Conservation (phyloP, 2,888 invertebrate species). For the Antitype chi region DNA sequence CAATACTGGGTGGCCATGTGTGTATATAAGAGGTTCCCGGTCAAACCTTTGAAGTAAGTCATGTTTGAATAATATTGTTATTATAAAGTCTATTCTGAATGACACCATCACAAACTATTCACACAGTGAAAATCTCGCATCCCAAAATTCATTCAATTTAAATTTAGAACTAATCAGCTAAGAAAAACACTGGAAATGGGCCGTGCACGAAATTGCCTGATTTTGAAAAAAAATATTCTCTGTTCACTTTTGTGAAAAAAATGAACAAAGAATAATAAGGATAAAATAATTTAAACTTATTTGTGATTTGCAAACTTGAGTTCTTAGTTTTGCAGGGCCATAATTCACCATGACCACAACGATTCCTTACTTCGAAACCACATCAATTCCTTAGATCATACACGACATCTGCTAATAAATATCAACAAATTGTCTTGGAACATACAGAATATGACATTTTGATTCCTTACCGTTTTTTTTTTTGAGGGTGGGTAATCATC, state of each 20-base stretch:
- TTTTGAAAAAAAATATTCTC: background rate
- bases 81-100: background rate
- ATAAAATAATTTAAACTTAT: background rate
- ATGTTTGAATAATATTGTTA: slow-evolving; percentile 6
- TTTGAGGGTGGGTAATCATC: no score
- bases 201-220: background rate
- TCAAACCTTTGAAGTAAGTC: slow-evolving; percentile 86
- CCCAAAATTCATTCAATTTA: background rate
- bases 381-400: no score
- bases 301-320: background rate
- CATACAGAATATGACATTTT: no score
- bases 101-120: background rate
- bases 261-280: no score
- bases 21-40: slow-evolving; percentile 96
- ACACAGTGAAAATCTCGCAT: background rate
- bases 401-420: no score
- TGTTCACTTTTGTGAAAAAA: background rate
- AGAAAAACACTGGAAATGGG: background rate
- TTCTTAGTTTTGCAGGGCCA: background rate
- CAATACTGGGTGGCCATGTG: slow-evolving; percentile 99
- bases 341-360: background rate
- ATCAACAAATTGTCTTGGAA: no score
- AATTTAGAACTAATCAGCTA: background rate
- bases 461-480: no score
- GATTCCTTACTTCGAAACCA: background rate